Conservation (phyloP, 2,888 invertebrate genomes). For the Heliconius erato region DNA sequence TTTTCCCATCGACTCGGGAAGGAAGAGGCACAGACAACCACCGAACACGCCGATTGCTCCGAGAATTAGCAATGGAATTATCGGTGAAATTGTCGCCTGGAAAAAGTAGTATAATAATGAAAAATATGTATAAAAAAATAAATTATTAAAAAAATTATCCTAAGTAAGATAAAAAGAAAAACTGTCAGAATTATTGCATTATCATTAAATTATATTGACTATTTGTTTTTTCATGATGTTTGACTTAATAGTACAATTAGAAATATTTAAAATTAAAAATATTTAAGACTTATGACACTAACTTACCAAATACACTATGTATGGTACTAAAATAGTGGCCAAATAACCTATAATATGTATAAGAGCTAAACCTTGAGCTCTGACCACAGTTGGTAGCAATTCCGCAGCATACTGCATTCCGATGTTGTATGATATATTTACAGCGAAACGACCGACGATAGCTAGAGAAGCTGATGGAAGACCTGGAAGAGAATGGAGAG, state of each 20-base stretch:
- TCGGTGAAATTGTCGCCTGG: slow-evolving; percentile 88
- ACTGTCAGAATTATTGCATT: too few species aligned
- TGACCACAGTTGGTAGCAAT: slow-evolving; percentile 92
- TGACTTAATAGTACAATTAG: too few species aligned
- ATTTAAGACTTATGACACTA: too few species aligned
- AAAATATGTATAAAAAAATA: too few species aligned
- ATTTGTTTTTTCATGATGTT: background rate
- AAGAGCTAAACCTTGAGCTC: slow-evolving; percentile 93
- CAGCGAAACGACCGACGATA: slow-evolving; percentile 92
- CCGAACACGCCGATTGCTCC: slow-evolving; percentile 91
- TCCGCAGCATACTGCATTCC: slow-evolving; percentile 96
- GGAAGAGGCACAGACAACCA: slow-evolving; percentile 89
- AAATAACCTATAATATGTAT: slow-evolving; percentile 94
- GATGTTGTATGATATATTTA: slow-evolving; percentile 95
- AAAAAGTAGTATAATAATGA: background rate
- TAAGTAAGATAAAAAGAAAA: too few species aligned
- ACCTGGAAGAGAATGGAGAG: slow-evolving; percentile 74
- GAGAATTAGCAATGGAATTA: slow-evolving; percentile 91
- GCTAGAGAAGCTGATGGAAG: slow-evolving; percentile 91
- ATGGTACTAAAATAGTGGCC: slow-evolving; percentile 92
- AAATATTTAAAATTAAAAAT: too few species aligned
- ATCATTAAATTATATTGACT: background rate
- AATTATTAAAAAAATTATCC: too few species aligned
- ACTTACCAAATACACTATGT: slow-evolving; percentile 92
- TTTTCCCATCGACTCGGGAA: slow-evolving; percentile 94